A percentile compares a stretch with the other conserved stretches of the same genome.
Evolutionary conservation across 64 coral and sea anemone genomes (phyloP).

Genomic region (Anthopleura sola): DNA sequence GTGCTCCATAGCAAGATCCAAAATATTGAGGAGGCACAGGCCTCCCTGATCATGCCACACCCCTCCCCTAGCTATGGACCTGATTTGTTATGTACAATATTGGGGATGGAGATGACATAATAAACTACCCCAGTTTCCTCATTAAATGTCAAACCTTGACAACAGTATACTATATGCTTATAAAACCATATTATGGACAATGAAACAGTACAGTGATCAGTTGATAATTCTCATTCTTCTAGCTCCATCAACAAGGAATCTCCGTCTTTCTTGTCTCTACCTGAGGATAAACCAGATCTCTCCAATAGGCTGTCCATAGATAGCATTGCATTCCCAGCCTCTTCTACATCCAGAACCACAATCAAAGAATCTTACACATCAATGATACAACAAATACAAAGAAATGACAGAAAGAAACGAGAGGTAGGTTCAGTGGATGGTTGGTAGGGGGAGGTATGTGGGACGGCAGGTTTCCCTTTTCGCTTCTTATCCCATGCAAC

Average conservation of each 20-base stretch:
- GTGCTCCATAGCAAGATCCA: too few relatives aligned
- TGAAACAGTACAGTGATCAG: too few relatives aligned
- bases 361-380: conserved; percentile 4
- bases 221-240: not conserved
- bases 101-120: too few relatives aligned
- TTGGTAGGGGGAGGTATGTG: not conserved
- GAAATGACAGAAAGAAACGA: not conserved
- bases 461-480: not conserved
- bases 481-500: not conserved
- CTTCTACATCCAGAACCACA: not conserved
- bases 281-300: not conserved
- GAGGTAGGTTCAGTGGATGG: not conserved
- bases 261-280: conserved; percentile 1
- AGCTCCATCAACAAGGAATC: not conserved
- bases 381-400: not conserved
- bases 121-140: too few relatives aligned
- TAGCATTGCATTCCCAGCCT: not conserved
- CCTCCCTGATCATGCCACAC: too few relatives aligned
- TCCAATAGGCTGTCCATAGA: not conserved
- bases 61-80: too few relatives aligned
- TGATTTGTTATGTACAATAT: too few relatives aligned
- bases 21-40: too few relatives aligned
- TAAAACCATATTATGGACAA: too few relatives aligned
- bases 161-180: too few relatives aligned
- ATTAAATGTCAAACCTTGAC: too few relatives aligned